Conservation (phyloP, 2,797 vertebrate species). For the Prionace glauca region DNA sequence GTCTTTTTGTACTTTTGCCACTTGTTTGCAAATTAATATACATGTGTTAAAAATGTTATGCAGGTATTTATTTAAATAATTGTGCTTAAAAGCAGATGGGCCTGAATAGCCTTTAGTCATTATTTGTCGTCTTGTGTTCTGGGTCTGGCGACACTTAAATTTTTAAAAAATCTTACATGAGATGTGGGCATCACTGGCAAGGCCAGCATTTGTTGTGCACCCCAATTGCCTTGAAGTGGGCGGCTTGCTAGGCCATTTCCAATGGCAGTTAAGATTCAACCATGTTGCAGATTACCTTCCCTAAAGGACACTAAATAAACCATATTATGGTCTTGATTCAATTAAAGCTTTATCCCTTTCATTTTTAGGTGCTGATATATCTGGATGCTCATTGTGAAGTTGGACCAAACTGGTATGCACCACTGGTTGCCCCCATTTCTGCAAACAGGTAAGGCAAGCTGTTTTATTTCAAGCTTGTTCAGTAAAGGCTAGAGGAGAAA, state of each 20-base stretch:
- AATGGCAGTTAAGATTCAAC: too few species aligned
- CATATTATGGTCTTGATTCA: neutral
- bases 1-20: neutral
- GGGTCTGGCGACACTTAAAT: neutral
- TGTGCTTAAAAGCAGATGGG: neutral
- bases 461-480: neutral
- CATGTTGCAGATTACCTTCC: too few species aligned
- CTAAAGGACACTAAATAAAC: too few species aligned
- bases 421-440: slow-evolving; percentile 89
- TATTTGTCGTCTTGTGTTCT: neutral
- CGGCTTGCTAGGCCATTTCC: too few species aligned
- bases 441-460: slow-evolving; percentile 82
- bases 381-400: slow-evolving; percentile 98
- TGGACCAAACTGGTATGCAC: slow-evolving; percentile 91
- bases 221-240: too few species aligned
- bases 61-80: neutral
- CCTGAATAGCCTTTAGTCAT: neutral
- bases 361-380: slow-evolving; percentile 88
- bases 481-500: neutral
- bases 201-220: too few species aligned
- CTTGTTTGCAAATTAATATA: neutral
- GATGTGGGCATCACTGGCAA: too few species aligned
- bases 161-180: too few species aligned
- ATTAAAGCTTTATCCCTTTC: slow-evolving; percentile 39
- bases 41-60: neutral